These are phyloP conservation scores for Nephrotoma appendiculata DNA, from an alignment of 2,888 invertebrate genomes.

Conservation along the genomic window DNA sequence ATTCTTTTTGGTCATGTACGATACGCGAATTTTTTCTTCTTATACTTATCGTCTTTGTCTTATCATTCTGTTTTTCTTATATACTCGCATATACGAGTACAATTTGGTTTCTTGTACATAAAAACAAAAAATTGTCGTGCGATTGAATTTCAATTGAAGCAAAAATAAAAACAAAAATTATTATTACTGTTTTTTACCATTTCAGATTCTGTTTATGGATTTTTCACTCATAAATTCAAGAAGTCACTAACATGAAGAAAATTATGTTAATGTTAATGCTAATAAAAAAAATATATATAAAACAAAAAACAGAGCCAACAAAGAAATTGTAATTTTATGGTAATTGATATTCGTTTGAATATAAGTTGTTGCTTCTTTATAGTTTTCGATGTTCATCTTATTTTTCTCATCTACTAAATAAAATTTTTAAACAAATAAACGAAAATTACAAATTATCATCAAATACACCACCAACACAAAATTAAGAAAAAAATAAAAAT, in stretches of 20 bases:
- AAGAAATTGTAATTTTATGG: background rate
- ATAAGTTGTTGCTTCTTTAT: background rate
- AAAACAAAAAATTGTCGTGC: background rate
- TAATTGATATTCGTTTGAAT: background rate
- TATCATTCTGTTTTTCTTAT: background rate
- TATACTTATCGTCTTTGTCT: background rate
- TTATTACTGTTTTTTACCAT: background rate
- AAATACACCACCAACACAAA: background rate
- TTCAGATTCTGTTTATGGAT: background rate
- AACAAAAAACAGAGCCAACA: background rate
- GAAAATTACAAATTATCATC: background rate
- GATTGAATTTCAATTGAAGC: constrained; percentile 2
- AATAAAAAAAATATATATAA: background rate
- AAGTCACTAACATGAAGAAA: background rate
- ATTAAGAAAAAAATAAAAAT: too few relatives aligned
- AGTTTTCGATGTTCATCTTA: background rate
- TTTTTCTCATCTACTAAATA: background rate
- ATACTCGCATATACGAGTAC: background rate
- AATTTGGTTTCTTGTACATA: background rate
- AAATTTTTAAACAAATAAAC: background rate
- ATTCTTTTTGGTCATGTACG: background rate
- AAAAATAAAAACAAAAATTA: background rate
- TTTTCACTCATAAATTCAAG: background rate
- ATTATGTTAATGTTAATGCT: background rate
- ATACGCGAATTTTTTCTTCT: background rate